phyloP scores from a whole-genome alignment of 2,797 vertebrate genomes.

The Danio jaintianensis region DNA sequence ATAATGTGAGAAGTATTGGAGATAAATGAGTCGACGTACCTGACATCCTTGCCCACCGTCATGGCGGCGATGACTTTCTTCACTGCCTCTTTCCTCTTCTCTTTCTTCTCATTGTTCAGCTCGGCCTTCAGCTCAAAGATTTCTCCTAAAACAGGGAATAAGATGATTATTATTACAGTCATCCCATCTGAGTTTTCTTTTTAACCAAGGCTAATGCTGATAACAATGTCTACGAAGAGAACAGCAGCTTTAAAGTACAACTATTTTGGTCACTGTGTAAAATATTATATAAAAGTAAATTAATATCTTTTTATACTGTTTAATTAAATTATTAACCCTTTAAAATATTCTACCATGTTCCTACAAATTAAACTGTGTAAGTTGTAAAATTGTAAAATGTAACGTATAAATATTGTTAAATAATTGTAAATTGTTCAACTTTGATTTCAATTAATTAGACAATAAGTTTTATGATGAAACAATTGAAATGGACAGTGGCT shows the following conservation, averaged over 20 bases:
- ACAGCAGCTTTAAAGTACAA: neutral
- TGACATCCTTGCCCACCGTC: conserved; percentile 99
- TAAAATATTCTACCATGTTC: too few relatives aligned
- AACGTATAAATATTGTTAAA: too few relatives aligned
- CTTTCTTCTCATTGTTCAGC: conserved; percentile 99
- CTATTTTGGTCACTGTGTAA: neutral
- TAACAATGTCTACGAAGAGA: neutral
- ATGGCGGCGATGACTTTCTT: conserved; percentile 99
- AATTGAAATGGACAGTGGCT: too few relatives aligned
- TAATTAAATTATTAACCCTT: too few relatives aligned
- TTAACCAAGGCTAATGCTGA: neutral
- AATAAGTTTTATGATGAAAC: too few relatives aligned
- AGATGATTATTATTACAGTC: neutral
- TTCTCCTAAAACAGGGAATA: conserved; percentile 84
- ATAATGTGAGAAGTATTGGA: too few relatives aligned
- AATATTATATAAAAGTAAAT: too few relatives aligned
- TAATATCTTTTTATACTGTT: too few relatives aligned
- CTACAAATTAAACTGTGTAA: too few relatives aligned
- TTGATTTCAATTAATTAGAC: too few relatives aligned
- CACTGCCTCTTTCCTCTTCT: conserved; percentile 98
- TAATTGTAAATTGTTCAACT: too few relatives aligned
- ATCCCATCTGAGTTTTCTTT: neutral
- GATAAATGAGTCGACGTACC: conserved; percentile 75
- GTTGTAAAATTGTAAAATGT: too few relatives aligned
- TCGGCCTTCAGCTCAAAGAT: conserved; percentile 99